Evolutionary conservation across 2,113 vertebrate genomes (phyloP).

Genomic region (Ia io): DNA sequence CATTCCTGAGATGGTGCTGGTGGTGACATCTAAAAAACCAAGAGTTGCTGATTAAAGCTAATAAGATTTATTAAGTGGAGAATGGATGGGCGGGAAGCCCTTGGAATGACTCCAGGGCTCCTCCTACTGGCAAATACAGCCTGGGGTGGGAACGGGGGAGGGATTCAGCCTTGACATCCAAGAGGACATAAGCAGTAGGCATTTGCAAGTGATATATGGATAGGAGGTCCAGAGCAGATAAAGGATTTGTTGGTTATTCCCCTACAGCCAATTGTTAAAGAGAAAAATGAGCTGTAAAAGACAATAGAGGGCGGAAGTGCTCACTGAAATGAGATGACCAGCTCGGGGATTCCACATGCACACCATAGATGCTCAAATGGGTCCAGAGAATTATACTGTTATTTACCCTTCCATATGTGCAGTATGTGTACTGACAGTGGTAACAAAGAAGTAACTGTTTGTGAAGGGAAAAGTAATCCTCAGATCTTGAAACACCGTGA

Average conservation of each 20-base stretch:
- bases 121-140: neutral
- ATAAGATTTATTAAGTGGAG: neutral
- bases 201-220: neutral
- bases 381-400: neutral
- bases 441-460: neutral
- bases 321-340: neutral
- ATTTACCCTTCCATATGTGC: neutral
- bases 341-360: too few relatives aligned
- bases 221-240: neutral
- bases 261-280: neutral
- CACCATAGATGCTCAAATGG: neutral
- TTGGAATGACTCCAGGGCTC: neutral
- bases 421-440: neutral
- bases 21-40: neutral
- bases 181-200: neutral
- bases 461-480: neutral
- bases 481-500: neutral
- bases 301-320: neutral
- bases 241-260: neutral
- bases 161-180: neutral
- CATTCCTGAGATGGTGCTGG: neutral
- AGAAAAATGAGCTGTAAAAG: neutral
- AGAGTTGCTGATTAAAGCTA: neutral
- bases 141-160: neutral
- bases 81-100: neutral